These are phyloP conservation scores for Sphinx pinastri DNA, from an alignment of 2,888 invertebrate genomes.

Conservation along the genomic window DNA sequence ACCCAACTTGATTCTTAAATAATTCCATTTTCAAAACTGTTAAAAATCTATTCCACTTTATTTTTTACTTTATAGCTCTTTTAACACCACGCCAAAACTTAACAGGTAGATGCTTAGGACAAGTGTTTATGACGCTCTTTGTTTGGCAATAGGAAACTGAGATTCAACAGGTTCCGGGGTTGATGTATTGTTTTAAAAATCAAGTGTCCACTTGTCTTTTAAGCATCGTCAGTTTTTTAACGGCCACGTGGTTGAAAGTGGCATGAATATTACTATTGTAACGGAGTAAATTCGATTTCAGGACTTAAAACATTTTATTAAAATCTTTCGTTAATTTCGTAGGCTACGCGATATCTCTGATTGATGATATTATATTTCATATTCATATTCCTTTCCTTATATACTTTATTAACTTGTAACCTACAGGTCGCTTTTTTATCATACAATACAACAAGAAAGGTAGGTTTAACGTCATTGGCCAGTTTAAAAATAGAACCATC, in stretches of 20 bases:
- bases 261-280: background rate
- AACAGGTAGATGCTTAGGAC: constrained; percentile 44
- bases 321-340: no score
- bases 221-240: background rate
- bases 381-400: no score
- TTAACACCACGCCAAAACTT: constrained; percentile 22
- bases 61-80: background rate
- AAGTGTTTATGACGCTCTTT: constrained; percentile 55
- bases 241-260: background rate
- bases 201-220: constrained; percentile 10
- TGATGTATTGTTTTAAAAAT: constrained; percentile 6
- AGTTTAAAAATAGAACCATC: constrained; percentile 8
- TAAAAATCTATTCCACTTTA: background rate
- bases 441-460: no score
- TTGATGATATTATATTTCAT: no score
- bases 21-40: background rate
- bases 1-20: no score
- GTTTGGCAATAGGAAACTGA: constrained; percentile 54
- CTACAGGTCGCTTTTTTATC: background rate
- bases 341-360: no score
- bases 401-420: no score
- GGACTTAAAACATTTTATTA: no score
- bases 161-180: constrained; percentile 37
- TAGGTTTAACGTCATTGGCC: background rate
- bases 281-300: no score